These are phyloP conservation scores for Theristicus caerulescens DNA, from an alignment of 2,113 vertebrate species.

Conservation along the genomic window DNA sequence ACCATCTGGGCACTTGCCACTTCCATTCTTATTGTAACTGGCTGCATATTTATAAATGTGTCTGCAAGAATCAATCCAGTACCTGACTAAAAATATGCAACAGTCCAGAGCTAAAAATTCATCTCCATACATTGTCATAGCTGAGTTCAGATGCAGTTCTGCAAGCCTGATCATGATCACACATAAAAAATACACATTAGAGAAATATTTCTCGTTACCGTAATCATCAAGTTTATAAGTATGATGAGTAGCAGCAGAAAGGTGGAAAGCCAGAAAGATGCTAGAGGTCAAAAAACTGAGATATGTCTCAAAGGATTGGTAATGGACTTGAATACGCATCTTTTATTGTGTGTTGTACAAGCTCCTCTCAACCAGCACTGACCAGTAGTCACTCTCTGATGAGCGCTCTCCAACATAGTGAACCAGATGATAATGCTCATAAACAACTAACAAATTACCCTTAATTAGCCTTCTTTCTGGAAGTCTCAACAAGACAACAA, in stretches of 20 bases:
- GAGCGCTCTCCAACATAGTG: fast-evolving
- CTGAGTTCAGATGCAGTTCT: neutral
- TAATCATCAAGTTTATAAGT: neutral
- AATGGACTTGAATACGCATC: fast-evolving
- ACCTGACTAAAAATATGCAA: neutral
- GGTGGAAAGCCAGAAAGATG: neutral
- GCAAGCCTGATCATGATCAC: neutral
- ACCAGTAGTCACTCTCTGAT: neutral
- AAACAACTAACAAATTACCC: neutral
- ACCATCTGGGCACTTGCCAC: neutral
- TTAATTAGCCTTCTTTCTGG: neutral
- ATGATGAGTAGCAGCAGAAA: fast-evolving
- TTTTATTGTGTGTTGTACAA: fast-evolving
- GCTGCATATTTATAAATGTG: neutral
- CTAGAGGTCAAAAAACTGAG: neutral
- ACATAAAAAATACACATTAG: fast-evolving
- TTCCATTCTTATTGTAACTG: neutral
- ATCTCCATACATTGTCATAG: neutral
- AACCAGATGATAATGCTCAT: neutral
- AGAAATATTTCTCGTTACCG: neutral
- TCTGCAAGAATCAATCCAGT: neutral
- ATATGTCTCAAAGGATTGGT: neutral
- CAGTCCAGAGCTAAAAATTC: neutral
- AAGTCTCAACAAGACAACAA: neutral
- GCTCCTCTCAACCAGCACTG: neutral